Evolutionary conservation across 2,888 invertebrate genomes (phyloP), one percentile per base, ranked within the genome.

Genomic region (Elysia crispata): DNA sequence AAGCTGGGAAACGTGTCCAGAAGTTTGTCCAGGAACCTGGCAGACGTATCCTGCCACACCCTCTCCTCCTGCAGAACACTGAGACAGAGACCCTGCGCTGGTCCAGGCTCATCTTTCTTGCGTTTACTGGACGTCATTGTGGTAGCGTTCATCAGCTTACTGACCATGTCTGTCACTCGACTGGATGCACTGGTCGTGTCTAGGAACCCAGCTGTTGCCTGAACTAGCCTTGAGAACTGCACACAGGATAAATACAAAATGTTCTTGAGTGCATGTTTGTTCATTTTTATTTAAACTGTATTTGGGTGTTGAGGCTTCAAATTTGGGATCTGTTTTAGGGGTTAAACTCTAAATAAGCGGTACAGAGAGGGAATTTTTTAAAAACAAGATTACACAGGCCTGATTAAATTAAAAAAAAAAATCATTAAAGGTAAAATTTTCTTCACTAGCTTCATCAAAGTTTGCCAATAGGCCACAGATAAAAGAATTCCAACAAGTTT

Each of bases 1-100:
- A 96, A 97, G n/a, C 94, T 94, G 1, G 94, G 87, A 82, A 91
- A 92, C 41, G 88, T 86, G 20, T 74, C 73, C 13, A 87, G 80
- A 31, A 92, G 77, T 33, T 82, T 84, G 15, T 81, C 77, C 23
- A 88, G 64, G 81, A 90, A 89, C 62, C 86, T 84, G 54, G 86
- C 82, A 1, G 86, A 77, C 0, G 87, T 87, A 11, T 74, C 84
- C 81, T 88, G 88, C 90, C 90, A 90, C 41, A 87, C 85, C 76
- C 81, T 82, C 77, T 87, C 86, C 83, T 90, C 88, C 54, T 84
- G 85, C 74, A 89, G 67, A 25, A 83, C 80, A 11, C 81, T 76
- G 41, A 3, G 41, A 33, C 81, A 66, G 11, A 75, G n/a, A 23
- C 8, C 23, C 23, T 20, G 20, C 5, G 20, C 76, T 74, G 41